Conservation (phyloP, 2,113 vertebrate species). For the Microcebus lehilahytsara region DNA sequence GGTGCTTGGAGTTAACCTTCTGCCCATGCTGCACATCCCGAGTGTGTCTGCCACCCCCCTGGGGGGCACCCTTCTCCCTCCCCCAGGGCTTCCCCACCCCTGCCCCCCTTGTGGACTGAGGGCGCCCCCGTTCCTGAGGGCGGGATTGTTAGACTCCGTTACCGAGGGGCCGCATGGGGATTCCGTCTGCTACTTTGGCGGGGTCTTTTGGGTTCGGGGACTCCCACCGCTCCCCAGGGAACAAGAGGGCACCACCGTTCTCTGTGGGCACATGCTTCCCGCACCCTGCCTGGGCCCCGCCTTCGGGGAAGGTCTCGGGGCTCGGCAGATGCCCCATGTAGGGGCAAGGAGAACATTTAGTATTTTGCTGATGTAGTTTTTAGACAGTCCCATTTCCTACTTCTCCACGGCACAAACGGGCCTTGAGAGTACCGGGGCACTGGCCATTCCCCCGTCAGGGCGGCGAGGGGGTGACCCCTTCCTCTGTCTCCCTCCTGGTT, state of each 20-base stretch:
- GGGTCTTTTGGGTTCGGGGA: not conserved
- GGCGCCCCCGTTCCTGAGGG: no score
- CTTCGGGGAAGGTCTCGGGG: not conserved
- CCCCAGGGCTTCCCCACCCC: not conserved
- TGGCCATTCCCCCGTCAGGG: fast-evolving
- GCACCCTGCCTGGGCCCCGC: not conserved
- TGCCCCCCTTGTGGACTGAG: fast-evolving
- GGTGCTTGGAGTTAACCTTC: not conserved
- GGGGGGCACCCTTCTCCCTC: not conserved
- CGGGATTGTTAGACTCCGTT: fast-evolving
- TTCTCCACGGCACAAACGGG: not conserved
- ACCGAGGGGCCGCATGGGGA: fast-evolving
- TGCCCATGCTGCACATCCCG: fast-evolving
- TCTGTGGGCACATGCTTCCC: not conserved
- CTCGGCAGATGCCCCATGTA: fast-evolving
- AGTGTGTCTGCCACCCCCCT: not conserved
- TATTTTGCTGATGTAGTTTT: not conserved
- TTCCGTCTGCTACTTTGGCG: not conserved
- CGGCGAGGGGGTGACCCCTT: not conserved
- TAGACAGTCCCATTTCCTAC: not conserved
- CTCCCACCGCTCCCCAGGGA: not conserved
- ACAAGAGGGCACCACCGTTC: not conserved
- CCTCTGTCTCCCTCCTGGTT: fast-evolving
- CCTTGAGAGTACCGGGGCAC: fast-evolving
- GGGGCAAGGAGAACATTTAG: not conserved